These are phyloP conservation scores for Seira ritae DNA, from an alignment of 2,888 invertebrate species.

Conservation along the genomic window DNA sequence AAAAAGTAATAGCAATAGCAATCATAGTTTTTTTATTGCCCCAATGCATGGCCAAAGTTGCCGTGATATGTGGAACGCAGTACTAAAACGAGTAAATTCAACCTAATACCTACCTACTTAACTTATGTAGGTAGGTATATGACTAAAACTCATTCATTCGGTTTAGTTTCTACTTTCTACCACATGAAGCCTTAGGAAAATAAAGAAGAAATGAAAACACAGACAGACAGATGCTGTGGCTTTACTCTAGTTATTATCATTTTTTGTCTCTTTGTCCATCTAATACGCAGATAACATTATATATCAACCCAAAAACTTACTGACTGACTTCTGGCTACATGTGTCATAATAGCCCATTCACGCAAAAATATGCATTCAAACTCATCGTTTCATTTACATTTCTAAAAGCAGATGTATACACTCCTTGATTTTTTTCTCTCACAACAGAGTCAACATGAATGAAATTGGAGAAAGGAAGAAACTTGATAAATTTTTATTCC, in stretches of 20 bases:
- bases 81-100: background rate
- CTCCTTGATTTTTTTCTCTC: constrained; percentile 3
- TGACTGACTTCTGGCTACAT: background rate
- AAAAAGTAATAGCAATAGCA: constrained; percentile 18
- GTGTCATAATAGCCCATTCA: too few relatives aligned
- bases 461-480: background rate
- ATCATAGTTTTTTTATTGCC: constrained; percentile 18
- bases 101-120: too few relatives aligned
- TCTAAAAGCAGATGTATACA: background rate
- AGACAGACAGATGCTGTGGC: background rate
- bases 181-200: too few relatives aligned
- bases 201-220: too few relatives aligned
- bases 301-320: background rate
- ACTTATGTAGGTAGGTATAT: too few relatives aligned
- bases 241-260: background rate
- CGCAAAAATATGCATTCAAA: background rate
- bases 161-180: too few relatives aligned
- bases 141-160: too few relatives aligned
- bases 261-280: background rate
- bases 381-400: constrained; percentile 45
- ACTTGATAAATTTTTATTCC: background rate
- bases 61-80: constrained; percentile 4
- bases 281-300: background rate
- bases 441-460: background rate
- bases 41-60: constrained; percentile 9